Conservation (phyloP, 2,888 invertebrate species). For the Palloptera scutellata region DNA sequence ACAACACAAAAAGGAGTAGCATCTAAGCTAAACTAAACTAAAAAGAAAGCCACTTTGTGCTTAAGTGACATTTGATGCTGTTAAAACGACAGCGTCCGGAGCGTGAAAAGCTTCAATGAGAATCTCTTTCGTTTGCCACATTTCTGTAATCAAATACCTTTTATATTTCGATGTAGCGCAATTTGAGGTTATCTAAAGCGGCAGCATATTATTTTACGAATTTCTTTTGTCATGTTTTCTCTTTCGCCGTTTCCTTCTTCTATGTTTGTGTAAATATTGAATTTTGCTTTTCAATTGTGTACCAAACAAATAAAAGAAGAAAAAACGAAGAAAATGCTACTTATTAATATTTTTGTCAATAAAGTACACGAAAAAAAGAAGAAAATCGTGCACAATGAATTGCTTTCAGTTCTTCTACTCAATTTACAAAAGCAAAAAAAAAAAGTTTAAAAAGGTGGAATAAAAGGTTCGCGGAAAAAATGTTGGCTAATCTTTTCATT, state of each 20-base stretch:
- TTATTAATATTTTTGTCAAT: conserved; percentile 7
- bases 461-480: not conserved
- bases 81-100: not conserved
- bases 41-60: not conserved
- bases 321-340: not conserved
- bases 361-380: not conserved
- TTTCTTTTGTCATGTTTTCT: not conserved
- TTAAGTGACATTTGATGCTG: conserved; percentile 9
- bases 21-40: too few species aligned
- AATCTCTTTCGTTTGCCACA: not conserved
- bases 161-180: too few species aligned
- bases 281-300: not conserved
- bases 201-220: not conserved
- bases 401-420: not conserved
- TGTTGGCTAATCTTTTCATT: conserved; percentile 19
- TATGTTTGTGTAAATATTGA: conserved; percentile 8
- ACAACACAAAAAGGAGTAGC: too few species aligned
- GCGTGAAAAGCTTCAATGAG: conserved; percentile 5
- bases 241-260: not conserved
- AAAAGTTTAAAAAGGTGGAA: not conserved
- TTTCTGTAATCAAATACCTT: conserved; percentile 6
- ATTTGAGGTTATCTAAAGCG: not conserved
- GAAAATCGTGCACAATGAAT: not conserved
- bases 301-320: not conserved
- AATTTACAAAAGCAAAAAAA: not conserved